phyloP scores from a whole-genome alignment of 2,888 invertebrate genomes.

The Agonopterix alstromeriana region DNA sequence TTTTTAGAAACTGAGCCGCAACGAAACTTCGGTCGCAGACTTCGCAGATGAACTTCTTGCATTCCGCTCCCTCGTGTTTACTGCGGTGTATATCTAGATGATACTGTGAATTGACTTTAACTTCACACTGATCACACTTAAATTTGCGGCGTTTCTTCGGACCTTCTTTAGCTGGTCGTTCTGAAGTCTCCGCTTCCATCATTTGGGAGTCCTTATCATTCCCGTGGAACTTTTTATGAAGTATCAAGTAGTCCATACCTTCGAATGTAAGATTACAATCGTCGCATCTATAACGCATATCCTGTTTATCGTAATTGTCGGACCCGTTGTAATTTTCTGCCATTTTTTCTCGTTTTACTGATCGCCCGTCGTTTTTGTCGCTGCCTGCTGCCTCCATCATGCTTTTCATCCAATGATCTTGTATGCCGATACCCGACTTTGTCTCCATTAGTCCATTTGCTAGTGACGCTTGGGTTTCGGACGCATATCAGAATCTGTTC shows the following conservation, averaged over 20 bases:
- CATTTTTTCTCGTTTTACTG: slow-evolving; percentile 69
- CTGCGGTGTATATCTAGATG: slow-evolving; percentile 67
- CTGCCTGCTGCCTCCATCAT: slow-evolving; percentile 68
- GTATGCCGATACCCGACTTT: slow-evolving; percentile 57
- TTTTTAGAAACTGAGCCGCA: slow-evolving; percentile 66
- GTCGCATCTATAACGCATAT: slow-evolving; percentile 51
- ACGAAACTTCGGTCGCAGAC: slow-evolving; percentile 67
- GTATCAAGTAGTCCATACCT: slow-evolving; percentile 59
- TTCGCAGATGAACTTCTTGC: slow-evolving; percentile 63
- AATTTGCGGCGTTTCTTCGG: slow-evolving; percentile 64
- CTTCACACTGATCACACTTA: slow-evolving; percentile 66
- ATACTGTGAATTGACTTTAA: slow-evolving; percentile 68
- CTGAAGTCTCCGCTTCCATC: slow-evolving; percentile 38
- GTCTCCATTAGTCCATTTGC: slow-evolving; percentile 69
- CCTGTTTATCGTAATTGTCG: slow-evolving; percentile 53
- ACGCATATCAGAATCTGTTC: slow-evolving; percentile 35
- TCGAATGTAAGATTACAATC: slow-evolving; percentile 66
- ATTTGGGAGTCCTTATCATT: slow-evolving; percentile 54
- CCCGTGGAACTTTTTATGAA: slow-evolving; percentile 69
- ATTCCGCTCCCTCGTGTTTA: slow-evolving; percentile 60
- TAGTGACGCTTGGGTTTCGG: slow-evolving; percentile 34
- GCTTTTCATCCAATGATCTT: slow-evolving; percentile 71
- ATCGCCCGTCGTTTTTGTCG: slow-evolving; percentile 55
- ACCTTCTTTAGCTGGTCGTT: slow-evolving; percentile 33
- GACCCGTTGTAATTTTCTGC: slow-evolving; percentile 54